Evolutionary conservation across 2,888 invertebrate genomes (phyloP), one percentile per base, ranked within the genome.

Genomic region (Andrena dorsata): DNA sequence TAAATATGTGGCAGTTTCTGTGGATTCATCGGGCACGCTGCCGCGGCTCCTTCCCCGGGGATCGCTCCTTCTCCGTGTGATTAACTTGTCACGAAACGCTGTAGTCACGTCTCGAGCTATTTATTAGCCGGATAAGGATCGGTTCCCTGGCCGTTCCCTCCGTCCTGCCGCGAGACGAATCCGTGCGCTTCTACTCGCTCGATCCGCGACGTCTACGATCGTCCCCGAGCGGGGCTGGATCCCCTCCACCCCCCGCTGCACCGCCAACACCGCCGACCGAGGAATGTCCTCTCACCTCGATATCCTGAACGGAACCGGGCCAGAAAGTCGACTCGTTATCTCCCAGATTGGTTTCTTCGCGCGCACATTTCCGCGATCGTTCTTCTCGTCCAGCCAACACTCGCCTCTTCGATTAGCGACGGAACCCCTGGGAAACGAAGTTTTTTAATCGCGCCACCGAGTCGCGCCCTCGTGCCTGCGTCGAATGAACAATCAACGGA

Each of bases 51-150:
- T 86, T 88, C 56, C 26, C 58, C 20, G 84, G 63, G 90, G 87
- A 92, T 90, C 76, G 86, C 82, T 87, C 83, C 83, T 80, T 66
- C 83, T 47, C 75, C 85, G 85, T 86, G 89, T 92, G 93, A 93
- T 93, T 93, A 92, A 93, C 91, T 92, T 92, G 93, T 93, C 93
- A 92, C 89, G 91, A 93, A 92, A 92, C 82, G 86, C 89, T 89
- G 90, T 89, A 93, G 92, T 93, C 92, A 93, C 89, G 92, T 91
- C 90, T 89, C 88, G 89, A 89, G 87, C 91, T 91, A 92, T 92
- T 92, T 91, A 92, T 93, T 93, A 93, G 83, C 72, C 80, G 83
- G 88, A 89, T 88, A 89, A 86, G 69, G 79, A 88, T 88, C 89
- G 72, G 56, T 47, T 35, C 73, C 41, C 41, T 41, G 41, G 41